Base-by-base conservation (phyloP, 2,888 invertebrate genomes). In the Cartodere bifasciata region DNA sequence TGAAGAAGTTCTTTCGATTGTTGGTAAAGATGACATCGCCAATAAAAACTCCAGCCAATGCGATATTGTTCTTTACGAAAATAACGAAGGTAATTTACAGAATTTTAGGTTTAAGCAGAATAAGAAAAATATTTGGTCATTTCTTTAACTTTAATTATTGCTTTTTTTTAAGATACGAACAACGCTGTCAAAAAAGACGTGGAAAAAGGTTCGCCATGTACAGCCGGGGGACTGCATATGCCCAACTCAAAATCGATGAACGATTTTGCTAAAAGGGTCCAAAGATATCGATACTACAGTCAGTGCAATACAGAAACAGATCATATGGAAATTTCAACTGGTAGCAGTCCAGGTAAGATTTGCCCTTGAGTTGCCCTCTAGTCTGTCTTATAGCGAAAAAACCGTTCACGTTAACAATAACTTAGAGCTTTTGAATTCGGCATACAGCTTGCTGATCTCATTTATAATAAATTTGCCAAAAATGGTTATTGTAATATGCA, bases 221-320 rank as follows among this genome's bases (percentile, higher is more conserved):
- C 65, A 2, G 64, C 63, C 4, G 72, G 71, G 13, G 74, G 72
- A 2, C 55, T 73, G 16, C 73, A 72, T 47, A 71, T 72, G 65
- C 70, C 72, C 15, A 69, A 67, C 45, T 61, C 62, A 6, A 62
- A 59, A 29, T 67, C 69, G 13, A 64, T 73, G 59, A 62, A 64
- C 33, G 65, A 67, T 40, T 65, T 72, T 44, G 64, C 70, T 1
- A 65, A 67, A 36, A 61, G 67, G 22, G 65, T 72, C 23, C 65
- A 64, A 43, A 60, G 76, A 6, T 61, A 70, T 40, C 65, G 76
- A 15, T 68, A 69, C 52, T 67, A 72, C 47, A 78, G 76, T 47
- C 75, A 76, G 39, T 74, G 72, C 48, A 65, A 65, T 36, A 57
- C 66, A n/a, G 67, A 67, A 36, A 44, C 52, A 2, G 56, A 55